Percentiles rank a stretch among this genome's conserved stretches.
phyloP scores from a whole-genome alignment of 2,797 vertebrate species.

The Karalla daura region DNA sequence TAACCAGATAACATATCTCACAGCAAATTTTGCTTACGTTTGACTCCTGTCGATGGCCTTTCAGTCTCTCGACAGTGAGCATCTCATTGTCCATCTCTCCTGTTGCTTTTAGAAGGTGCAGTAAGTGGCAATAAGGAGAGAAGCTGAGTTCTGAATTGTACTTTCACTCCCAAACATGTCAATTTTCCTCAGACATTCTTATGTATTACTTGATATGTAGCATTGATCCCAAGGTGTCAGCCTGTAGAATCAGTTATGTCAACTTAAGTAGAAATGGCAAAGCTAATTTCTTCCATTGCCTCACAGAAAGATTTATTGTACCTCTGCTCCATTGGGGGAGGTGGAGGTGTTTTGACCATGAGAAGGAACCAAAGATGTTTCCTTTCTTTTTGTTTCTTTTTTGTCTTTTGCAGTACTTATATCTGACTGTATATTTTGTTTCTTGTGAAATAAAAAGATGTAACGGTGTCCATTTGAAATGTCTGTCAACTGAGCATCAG shows the following conservation, averaged over 20 bases:
- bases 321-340: constrained; percentile 4
- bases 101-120: constrained; percentile 25
- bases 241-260: background rate
- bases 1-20: constrained; percentile 37
- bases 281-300: constrained; percentile 38
- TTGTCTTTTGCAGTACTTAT: constrained; percentile 72
- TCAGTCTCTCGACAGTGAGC: background rate
- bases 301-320: constrained; percentile 18
- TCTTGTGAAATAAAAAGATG: constrained; percentile 78
- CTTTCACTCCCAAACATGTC: constrained; percentile 15
- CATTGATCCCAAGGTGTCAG: constrained; percentile 17
- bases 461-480: constrained; percentile 13
- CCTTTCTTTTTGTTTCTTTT: constrained; percentile 61
- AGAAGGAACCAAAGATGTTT: constrained; percentile 85
- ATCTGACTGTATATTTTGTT: constrained; percentile 74
- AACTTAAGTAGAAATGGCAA: constrained; percentile 17
- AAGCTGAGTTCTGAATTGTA: constrained; percentile 7
- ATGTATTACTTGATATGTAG: constrained; percentile 45
- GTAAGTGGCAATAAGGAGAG: background rate
- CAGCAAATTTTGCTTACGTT: constrained; percentile 20
- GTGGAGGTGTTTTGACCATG: constrained; percentile 47
- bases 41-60: constrained; percentile 1
- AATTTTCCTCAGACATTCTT: constrained; percentile 19
- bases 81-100: background rate
- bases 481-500: background rate